Evolutionary conservation across 2,888 invertebrate genomes (phyloP).

Genomic region (Tolmerus cingulatus): DNA sequence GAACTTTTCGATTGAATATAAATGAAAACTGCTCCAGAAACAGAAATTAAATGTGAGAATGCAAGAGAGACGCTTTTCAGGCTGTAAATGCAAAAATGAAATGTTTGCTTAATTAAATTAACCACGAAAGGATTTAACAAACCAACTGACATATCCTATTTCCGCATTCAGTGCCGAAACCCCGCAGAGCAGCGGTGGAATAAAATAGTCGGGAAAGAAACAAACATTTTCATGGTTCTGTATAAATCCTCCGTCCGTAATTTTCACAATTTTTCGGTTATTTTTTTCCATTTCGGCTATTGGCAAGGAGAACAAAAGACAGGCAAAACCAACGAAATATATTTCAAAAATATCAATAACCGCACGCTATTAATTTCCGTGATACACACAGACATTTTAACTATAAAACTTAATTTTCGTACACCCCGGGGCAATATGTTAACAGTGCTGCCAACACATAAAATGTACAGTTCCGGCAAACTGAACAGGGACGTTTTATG

Average conservation of each 20-base stretch:
- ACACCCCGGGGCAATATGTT: conserved; percentile 34
- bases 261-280: not conserved
- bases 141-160: conserved; percentile 24
- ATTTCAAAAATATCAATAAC: conserved; percentile 36
- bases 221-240: not conserved
- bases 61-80: not conserved
- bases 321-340: conserved; percentile 2
- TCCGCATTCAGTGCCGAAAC: conserved; percentile 2
- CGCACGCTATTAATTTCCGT: conserved; percentile 36
- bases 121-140: not conserved
- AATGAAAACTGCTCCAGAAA: not conserved
- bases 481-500: not conserved
- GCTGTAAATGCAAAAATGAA: not conserved
- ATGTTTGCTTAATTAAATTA: conserved; percentile 10
- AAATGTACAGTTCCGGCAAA: conserved; percentile 23
- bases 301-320: conserved; percentile 2
- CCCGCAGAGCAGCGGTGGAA: not conserved
- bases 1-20: not conserved
- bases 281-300: not conserved
- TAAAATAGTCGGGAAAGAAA: not conserved
- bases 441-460: conserved; percentile 38
- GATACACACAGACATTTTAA: conserved; percentile 20
- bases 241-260: conserved; percentile 16
- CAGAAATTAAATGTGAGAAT: not conserved
- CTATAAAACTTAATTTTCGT: conserved; percentile 31